Conservation (phyloP, 2,888 invertebrate genomes). For the Nebria brevicollis region DNA sequence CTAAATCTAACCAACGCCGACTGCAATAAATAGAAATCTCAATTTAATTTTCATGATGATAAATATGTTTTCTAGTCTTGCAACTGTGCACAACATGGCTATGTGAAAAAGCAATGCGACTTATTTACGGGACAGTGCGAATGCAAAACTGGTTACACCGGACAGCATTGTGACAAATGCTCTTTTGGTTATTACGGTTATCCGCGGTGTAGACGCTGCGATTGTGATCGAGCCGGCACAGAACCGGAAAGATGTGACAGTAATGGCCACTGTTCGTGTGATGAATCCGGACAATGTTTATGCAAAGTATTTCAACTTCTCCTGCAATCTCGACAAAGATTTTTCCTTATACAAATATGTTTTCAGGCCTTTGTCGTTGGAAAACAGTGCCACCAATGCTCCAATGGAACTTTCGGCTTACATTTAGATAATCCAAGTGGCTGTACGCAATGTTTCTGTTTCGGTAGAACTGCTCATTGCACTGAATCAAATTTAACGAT, state of each 20-base stretch:
- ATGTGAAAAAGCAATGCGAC: constrained; percentile 75
- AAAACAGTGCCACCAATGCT: constrained; percentile 84
- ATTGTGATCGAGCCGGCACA: constrained; percentile 82
- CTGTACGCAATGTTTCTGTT: constrained; percentile 97
- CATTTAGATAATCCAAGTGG: constrained; percentile 81
- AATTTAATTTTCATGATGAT: constrained; percentile 14
- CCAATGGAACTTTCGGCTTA: constrained; percentile 87
- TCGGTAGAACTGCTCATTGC: constrained; percentile 85
- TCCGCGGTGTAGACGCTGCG: constrained; percentile 86
- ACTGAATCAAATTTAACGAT: constrained; percentile 84
- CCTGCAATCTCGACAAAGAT: not conserved
- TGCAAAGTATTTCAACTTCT: constrained; percentile 75
- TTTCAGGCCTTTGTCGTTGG: constrained; percentile 83
- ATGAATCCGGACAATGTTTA: constrained; percentile 84
- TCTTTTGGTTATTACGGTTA: constrained; percentile 88
- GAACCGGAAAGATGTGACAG: constrained; percentile 60
- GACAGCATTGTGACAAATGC: constrained; percentile 84
- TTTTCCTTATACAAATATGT: not conserved
- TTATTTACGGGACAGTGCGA: constrained; percentile 76
- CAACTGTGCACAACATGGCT: constrained; percentile 78
- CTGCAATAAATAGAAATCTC: not conserved
- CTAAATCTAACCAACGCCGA: not conserved
- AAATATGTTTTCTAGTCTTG: constrained; percentile 65
- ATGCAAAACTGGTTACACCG: constrained; percentile 79
- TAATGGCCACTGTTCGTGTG: constrained; percentile 75